A percentile compares a stretch with the other conserved stretches of the same genome.
phyloP scores from a whole-genome alignment of 2,888 invertebrate species.

The Ariolimax columbianus region DNA sequence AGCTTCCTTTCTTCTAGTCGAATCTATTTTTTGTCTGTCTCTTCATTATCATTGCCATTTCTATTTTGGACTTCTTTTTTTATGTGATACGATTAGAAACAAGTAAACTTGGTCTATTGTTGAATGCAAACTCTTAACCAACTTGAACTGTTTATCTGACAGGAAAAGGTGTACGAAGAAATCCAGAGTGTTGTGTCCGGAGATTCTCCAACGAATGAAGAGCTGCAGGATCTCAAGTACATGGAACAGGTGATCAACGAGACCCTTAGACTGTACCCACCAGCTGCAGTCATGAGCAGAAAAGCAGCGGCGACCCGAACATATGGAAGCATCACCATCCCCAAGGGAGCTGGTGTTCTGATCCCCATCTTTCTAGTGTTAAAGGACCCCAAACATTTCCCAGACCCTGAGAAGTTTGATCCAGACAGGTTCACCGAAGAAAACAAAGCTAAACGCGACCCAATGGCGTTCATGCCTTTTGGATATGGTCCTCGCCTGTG shows the following conservation, averaged over 20 bases:
- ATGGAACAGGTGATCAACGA: slow-evolving; percentile 47
- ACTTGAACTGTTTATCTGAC: neutral
- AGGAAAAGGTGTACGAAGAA: slow-evolving; percentile 40
- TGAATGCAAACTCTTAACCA: no score
- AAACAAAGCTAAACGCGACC: slow-evolving; percentile 28
- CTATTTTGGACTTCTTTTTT: no score
- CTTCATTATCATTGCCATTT: no score
- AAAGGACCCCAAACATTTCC: slow-evolving; percentile 28
- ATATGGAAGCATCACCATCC: slow-evolving; percentile 41
- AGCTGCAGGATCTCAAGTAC: slow-evolving; percentile 23
- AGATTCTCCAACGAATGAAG: slow-evolving; percentile 29
- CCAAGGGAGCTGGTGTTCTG: slow-evolving; percentile 14
- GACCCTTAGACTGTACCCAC: slow-evolving; percentile 34
- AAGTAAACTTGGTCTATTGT: no score
- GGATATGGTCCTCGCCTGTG: slow-evolving; percentile 37
- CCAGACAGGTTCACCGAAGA: slow-evolving; percentile 36
- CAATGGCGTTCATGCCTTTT: slow-evolving; percentile 38
- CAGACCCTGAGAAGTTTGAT: slow-evolving; percentile 33
- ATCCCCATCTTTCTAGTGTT: slow-evolving; percentile 20
- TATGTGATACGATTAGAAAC: no score
- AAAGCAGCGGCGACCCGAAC: slow-evolving; percentile 30
- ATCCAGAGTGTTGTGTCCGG: slow-evolving; percentile 13
- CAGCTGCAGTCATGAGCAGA: slow-evolving; percentile 32
- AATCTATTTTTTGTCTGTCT: no score
- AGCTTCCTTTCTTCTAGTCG: no score